A percentile compares a stretch with the other conserved stretches of the same genome.
These are phyloP conservation scores for Excalfactoria chinensis DNA, from an alignment of 2,113 vertebrate genomes.

Conservation along the genomic window DNA sequence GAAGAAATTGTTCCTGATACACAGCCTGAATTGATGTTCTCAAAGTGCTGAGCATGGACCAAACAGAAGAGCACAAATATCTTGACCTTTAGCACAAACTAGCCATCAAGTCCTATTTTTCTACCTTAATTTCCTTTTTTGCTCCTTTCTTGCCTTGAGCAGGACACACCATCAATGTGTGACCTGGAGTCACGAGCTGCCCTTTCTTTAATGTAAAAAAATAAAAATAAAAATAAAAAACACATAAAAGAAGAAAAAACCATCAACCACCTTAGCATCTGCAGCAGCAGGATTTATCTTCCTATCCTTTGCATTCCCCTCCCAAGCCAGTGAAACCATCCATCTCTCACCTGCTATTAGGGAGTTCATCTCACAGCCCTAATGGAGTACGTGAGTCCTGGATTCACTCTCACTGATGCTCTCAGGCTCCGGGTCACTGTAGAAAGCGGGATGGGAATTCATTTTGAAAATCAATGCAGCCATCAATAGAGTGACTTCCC, in stretches of 20 bases:
- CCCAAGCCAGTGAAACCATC: background rate
- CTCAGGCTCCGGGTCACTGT: slow-evolving; percentile 42
- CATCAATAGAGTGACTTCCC: slow-evolving; percentile 72
- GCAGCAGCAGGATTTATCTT: slow-evolving; percentile 5
- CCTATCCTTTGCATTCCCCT: slow-evolving; percentile 17
- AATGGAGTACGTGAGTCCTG: slow-evolving; percentile 60
- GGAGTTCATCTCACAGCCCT: slow-evolving; percentile 64
- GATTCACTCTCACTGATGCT: slow-evolving; percentile 61
- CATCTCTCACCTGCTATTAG: slow-evolving; percentile 50
- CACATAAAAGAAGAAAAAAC: background rate
- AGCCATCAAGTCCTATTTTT: background rate
- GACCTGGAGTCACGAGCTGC: background rate
- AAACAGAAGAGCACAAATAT: background rate
- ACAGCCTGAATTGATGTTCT: background rate
- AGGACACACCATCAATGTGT: rapidly evolving
- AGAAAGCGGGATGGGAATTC: slow-evolving; percentile 64
- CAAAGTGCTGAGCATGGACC: rapidly evolving
- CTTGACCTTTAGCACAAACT: background rate
- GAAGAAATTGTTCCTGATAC: no score
- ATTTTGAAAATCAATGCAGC: slow-evolving; percentile 82
- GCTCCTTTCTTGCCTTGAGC: background rate
- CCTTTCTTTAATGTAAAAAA: background rate
- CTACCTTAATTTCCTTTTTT: background rate
- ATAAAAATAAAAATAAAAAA: background rate
- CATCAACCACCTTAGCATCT: background rate